Conservation (phyloP, 2,888 invertebrate genomes). For the Lamellibrachia columna region DNA sequence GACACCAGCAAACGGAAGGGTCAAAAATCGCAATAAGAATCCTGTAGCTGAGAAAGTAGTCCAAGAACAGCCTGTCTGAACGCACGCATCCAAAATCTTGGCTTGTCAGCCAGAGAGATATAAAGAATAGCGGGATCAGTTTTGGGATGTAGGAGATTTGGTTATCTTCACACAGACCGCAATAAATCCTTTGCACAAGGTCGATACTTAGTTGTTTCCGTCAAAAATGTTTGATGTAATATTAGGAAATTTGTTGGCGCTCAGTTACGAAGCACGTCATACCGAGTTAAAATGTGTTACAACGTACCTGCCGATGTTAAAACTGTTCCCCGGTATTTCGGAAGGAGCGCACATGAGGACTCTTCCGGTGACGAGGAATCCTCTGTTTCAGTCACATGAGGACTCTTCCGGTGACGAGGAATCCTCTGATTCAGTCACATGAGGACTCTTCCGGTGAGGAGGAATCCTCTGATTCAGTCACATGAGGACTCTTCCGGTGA, state of each 20-base stretch:
- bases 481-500: background rate
- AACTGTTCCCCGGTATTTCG: background rate
- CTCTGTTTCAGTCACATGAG: background rate
- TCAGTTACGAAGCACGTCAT: background rate
- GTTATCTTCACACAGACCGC: background rate
- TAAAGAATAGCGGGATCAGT: background rate
- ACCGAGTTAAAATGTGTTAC: background rate
- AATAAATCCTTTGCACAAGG: background rate
- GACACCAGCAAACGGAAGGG: background rate
- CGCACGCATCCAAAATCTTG: background rate
- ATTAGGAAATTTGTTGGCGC: background rate
- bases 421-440: background rate
- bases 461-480: background rate
- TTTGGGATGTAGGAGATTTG: background rate
- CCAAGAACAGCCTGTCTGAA: background rate
- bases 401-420: background rate
- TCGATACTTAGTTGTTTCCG: no score
- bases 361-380: background rate
- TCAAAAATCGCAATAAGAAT: background rate
- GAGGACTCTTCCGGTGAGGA: background rate
- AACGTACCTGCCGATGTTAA: background rate
- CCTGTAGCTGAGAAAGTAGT: background rate
- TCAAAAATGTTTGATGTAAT: background rate
- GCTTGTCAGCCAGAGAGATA: background rate
- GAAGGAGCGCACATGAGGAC: background rate